Percentiles rank a stretch among this genome's conserved stretches.
These are phyloP conservation scores for Leptinotarsa juncta DNA, from an alignment of 2,888 invertebrate species.

Conservation along the genomic window DNA sequence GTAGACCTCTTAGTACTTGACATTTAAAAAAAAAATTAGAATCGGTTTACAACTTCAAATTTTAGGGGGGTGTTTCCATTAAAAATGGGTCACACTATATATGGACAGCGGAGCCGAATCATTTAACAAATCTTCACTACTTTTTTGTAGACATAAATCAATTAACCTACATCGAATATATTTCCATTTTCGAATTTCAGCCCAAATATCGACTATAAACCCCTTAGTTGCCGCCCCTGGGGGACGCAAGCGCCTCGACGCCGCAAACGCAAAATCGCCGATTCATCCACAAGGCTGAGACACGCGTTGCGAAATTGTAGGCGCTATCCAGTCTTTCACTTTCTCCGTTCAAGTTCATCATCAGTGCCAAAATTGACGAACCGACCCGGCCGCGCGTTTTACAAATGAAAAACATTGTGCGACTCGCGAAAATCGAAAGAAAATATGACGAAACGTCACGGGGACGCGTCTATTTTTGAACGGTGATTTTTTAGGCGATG, in stretches of 20 bases:
- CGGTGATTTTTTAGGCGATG: constrained; percentile 15
- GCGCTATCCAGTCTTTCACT: constrained; percentile 17
- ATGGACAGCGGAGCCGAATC: too few species aligned
- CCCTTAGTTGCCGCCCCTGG: neutral
- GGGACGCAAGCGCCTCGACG: constrained; percentile 10
- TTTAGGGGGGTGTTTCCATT: too few species aligned
- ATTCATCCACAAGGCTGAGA: constrained; percentile 9
- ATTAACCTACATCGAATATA: neutral
- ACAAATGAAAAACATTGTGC: neutral
- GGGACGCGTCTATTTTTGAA: neutral
- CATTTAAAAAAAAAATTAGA: too few species aligned
- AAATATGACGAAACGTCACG: neutral
- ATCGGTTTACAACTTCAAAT: too few species aligned
- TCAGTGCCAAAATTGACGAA: constrained; percentile 1
- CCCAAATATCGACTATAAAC: neutral
- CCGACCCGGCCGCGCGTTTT: neutral
- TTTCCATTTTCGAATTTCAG: neutral
- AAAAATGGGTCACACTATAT: too few species aligned
- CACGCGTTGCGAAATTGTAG: constrained; percentile 4
- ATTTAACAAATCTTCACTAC: too few species aligned
- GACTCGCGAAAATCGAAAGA: constrained; percentile 17
- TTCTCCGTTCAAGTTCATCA: constrained; percentile 14
- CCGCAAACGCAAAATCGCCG: neutral
- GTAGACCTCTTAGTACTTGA: too few species aligned
- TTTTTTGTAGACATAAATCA: too few species aligned